Evolutionary conservation across 2,888 invertebrate species (phyloP), one percentile per base, ranked within the genome.

Genomic region (Agrochola lota): DNA sequence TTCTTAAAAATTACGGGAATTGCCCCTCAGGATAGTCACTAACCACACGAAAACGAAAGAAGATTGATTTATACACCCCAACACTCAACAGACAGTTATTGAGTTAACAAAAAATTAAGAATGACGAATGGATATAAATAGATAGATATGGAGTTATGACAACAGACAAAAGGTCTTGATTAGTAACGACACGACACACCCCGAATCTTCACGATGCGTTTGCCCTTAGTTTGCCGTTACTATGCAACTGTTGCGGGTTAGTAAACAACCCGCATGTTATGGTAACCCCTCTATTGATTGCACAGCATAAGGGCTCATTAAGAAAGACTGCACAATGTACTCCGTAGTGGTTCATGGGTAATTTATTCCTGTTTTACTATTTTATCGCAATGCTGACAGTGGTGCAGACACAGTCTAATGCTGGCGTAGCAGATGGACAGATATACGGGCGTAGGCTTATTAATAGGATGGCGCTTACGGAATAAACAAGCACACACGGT

Each of bases 181-280:
- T 26, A 17, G 1, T n/a, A 62, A 78, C 46, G 46, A 26, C 20
- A 46, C 3, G 57, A 5, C 17, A 5, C 17, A 11, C 30, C n/a
- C 11, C n/a, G 1, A 17, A 35, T n/a, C 1, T 55, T 20, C n/a
- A 15, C 15, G n/a, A 11, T 8, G 55, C 6, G 0, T 62, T 55
- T 20, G 30, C 40, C 40, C 17, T 49, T 20, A 35, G 20, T 59
- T 74, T 40, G 17, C 23, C 46, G 64, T 80, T 23, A 23, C 23
- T 52, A 52, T n/a, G 59, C 9, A 8, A 55, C 12, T 55, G 3
- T 30, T 74, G 68, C 66, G 83, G 86, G 83, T 73, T 67, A 63
- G 26, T 59, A 71, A 85, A 82, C 68, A 85, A 49, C 83, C 83
- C 64, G 70, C 63, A 83, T 71, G 20, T 11, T 83, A 35, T 43